Evolutionary conservation across 2,888 invertebrate genomes (phyloP).

Genomic region (Mythimna vitellina): DNA sequence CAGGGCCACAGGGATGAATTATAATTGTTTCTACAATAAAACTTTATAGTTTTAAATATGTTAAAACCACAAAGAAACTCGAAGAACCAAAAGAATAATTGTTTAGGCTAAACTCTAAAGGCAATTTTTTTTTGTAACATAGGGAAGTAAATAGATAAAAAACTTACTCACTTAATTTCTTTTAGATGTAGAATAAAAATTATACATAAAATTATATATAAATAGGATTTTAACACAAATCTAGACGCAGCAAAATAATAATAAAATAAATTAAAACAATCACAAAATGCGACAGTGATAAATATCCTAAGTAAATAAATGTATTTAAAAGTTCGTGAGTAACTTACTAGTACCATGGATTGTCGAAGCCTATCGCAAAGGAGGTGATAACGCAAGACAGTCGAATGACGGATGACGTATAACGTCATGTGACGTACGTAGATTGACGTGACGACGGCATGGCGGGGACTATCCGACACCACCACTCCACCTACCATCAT

Average conservation of each 20-base stretch:
- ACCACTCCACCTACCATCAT: constrained; percentile 84
- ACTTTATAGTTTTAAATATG: background rate
- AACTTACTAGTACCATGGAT: constrained; percentile 43
- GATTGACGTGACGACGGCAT: constrained; percentile 73
- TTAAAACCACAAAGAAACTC: too few relatives aligned
- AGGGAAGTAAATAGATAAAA: background rate
- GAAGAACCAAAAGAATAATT: too few relatives aligned
- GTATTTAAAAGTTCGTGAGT: constrained; percentile 18
- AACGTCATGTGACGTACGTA: constrained; percentile 65
- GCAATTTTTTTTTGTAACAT: background rate
- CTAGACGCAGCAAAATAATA: background rate
- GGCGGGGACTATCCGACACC: constrained; percentile 87
- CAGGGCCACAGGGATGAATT: too few relatives aligned
- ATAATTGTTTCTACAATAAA: background rate
- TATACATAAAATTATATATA: too few relatives aligned
- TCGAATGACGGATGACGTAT: constrained; percentile 50
- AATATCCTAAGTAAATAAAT: constrained; percentile 1
- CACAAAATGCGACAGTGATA: constrained; percentile 3
- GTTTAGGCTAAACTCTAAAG: too few relatives aligned
- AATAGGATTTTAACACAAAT: background rate
- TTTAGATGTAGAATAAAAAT: background rate
- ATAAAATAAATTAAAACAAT: background rate
- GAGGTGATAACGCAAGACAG: constrained; percentile 28
- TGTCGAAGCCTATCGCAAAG: constrained; percentile 26
- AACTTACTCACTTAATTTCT: background rate